A percentile compares a stretch with the other conserved stretches of the same genome.
Conservation (phyloP, 2,797 vertebrate species). For the Buphagus erythrorhynchus region DNA sequence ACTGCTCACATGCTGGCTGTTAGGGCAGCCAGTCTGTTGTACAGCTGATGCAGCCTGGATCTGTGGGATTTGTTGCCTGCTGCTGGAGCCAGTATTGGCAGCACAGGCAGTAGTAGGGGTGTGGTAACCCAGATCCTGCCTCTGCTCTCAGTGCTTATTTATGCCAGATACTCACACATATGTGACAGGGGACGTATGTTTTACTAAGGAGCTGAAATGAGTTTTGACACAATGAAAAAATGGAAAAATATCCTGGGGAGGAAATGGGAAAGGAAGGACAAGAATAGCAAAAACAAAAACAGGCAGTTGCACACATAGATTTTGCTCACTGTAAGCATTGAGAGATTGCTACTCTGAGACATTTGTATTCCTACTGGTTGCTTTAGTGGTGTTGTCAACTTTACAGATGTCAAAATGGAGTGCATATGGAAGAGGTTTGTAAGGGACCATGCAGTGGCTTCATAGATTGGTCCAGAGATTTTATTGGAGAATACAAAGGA, state of each 20-base stretch:
- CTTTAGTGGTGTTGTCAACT: not conserved
- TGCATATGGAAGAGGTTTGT: not conserved
- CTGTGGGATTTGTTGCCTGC: not conserved
- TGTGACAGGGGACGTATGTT: not conserved
- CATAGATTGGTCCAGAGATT: not conserved
- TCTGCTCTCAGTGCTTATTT: not conserved
- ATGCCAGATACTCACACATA: not conserved
- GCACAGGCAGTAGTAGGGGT: not conserved
- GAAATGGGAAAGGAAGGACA: slow-evolving; percentile 33
- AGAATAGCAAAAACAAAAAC: slow-evolving; percentile 13
- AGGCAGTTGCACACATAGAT: not conserved
- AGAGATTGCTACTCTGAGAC: not conserved
- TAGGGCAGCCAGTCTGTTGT: not conserved
- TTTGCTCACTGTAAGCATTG: not conserved
- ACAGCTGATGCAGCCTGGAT: not conserved
- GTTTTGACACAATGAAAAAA: not conserved
- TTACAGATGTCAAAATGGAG: not conserved
- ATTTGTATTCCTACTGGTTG: not conserved
- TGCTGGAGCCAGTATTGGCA: not conserved
- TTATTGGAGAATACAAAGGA: not conserved
- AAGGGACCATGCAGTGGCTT: not conserved
- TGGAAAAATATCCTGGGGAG: not conserved
- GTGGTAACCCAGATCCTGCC: not conserved
- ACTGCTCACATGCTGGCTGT: not conserved
- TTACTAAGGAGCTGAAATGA: not conserved